Base-by-base conservation (phyloP, 2,797 vertebrate species). In the Gadopsis bispinosus region DNA sequence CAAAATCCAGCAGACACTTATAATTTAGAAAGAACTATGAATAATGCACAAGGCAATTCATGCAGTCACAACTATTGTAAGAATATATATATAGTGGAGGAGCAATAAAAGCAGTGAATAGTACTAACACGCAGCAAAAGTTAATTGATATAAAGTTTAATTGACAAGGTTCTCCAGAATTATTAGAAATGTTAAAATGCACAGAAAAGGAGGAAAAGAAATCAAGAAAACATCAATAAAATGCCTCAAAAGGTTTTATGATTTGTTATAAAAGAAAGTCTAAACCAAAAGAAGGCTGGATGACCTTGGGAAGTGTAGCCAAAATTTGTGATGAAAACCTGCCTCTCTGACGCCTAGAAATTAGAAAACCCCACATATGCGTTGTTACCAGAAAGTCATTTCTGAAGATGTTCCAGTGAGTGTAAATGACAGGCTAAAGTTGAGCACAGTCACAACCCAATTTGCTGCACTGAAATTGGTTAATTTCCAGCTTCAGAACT, bases 31-130 rank as follows among this genome's bases (percentile, higher is more conserved):
- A n/a, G 17, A 56, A 62, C 33, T 39, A 39, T 69, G 60, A 56
- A 84, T 80, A 85, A 80, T 48, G 20, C 56, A 76, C 62, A 58
- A 69, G 53, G 35, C 10, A 75, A 66, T 54, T 51, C 29, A 75
- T 62, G 71, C 43, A 80, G 51, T 75, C 59, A 43, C 19, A 79
- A 11, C 35, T 60, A 60, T 63, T 39, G 55, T 64, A 70, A 26
- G 26, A 69, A 75, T 73, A 20, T 29, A 69, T 61, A 55, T 33
- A 51, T 17, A n/a, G 35, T 56, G 29, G 16, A 73, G 17, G 2
- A 41, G 10, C 19, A 69, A 26, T 54, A 69, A 31, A 55, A 16
- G 43, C 10, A 62, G 54, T 63, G 50, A 66, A 35, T 12, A 41
- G 8, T 14, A 58, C 7, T 48, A 31, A n/a, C 31, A 61, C 20